These are phyloP conservation scores for Heterocephalus glaber DNA, from an alignment of 2,113 vertebrate genomes.

Conservation along the genomic window DNA sequence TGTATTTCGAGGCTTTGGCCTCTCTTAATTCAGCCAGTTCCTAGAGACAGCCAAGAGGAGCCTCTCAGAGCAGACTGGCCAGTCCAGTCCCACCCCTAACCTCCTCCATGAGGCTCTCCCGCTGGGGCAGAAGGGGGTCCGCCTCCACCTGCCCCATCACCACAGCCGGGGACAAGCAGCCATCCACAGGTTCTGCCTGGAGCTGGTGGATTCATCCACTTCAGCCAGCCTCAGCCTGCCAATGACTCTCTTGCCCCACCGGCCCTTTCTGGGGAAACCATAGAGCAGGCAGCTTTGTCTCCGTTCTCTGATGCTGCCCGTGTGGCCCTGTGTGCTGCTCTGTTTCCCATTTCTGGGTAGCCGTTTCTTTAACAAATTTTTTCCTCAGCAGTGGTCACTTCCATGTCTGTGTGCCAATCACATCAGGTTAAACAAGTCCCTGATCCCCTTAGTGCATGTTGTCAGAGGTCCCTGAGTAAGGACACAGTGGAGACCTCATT, in stretches of 20 bases:
- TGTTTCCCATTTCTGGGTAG: no score
- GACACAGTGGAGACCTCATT: neutral
- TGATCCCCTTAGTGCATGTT: neutral
- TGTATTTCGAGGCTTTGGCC: neutral
- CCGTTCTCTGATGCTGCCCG: neutral
- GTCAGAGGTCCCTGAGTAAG: neutral
- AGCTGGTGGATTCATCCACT: neutral
- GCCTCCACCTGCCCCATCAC: neutral
- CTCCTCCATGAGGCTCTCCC: neutral
- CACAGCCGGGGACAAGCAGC: neutral
- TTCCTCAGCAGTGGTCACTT: neutral
- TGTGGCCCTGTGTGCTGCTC: accelerated
- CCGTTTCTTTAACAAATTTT: accelerated
- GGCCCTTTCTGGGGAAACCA: neutral
- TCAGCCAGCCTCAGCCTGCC: accelerated
- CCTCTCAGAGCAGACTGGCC: neutral
- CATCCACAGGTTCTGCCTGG: accelerated
- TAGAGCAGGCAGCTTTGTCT: accelerated
- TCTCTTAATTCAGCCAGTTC: neutral
- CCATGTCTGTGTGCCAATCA: neutral
- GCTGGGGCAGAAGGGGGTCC: neutral
- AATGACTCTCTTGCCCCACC: no score
- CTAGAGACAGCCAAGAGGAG: neutral
- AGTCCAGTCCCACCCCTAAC: accelerated
- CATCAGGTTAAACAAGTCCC: neutral